A percentile compares a stretch with the other conserved stretches of the same genome.
Evolutionary conservation across 2,888 invertebrate genomes (phyloP).

Genomic region (Malacosoma neustria): DNA sequence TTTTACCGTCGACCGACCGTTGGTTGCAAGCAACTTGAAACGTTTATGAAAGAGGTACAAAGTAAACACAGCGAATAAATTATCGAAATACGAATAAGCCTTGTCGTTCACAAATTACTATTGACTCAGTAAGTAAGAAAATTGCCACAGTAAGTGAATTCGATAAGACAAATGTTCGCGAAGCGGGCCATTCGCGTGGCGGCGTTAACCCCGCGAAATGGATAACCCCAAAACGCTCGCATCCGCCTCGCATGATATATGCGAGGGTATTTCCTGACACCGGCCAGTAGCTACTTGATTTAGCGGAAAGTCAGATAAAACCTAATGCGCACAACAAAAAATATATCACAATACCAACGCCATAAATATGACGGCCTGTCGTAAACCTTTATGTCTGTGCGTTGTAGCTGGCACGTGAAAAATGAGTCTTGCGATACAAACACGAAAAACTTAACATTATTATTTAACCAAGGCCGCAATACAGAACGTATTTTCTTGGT

Average conservation of each 20-base stretch:
- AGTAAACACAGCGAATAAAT: too few species aligned
- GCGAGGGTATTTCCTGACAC: slow-evolving; percentile 71
- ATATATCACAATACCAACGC: slow-evolving; percentile 70
- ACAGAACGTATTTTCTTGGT: too few species aligned
- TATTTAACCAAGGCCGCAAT: slow-evolving; percentile 24
- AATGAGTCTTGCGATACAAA: slow-evolving; percentile 55
- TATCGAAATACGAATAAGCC: too few species aligned
- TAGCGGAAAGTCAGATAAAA: slow-evolving; percentile 75
- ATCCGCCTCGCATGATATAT: slow-evolving; percentile 65
- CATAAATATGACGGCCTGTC: slow-evolving; percentile 74
- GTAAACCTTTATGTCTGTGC: slow-evolving; percentile 73
- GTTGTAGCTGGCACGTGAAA: slow-evolving; percentile 68
- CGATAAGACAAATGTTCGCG: slow-evolving; percentile 54
- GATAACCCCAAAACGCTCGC: slow-evolving; percentile 65
- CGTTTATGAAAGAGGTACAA: too few species aligned
- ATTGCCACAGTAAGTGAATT: slow-evolving; percentile 34
- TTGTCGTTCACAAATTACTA: neutral
- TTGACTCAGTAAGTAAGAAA: slow-evolving; percentile 19
- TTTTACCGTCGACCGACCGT: too few species aligned
- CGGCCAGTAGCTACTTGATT: slow-evolving; percentile 75
- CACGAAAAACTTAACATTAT: slow-evolving; percentile 30
- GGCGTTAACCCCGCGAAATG: slow-evolving; percentile 44
- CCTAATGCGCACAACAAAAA: slow-evolving; percentile 75
- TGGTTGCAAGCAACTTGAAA: too few species aligned
- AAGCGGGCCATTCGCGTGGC: slow-evolving; percentile 39